A percentile compares a stretch with the other conserved stretches of the same genome.
Evolutionary conservation across 2,113 vertebrate species (phyloP).

Genomic region (Myotis davidii): DNA sequence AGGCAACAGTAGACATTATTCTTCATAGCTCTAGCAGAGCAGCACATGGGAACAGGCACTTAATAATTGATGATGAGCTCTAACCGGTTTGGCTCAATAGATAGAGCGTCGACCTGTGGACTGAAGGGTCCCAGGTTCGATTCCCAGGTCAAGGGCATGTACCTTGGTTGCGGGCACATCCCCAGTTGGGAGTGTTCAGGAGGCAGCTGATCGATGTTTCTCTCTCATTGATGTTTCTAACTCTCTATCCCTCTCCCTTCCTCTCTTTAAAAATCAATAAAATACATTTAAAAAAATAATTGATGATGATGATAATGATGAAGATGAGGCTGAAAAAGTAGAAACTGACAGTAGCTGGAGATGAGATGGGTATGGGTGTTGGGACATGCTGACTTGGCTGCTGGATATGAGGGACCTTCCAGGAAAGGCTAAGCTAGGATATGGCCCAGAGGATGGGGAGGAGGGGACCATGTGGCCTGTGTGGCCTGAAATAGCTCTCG

Average conservation of each 20-base stretch:
- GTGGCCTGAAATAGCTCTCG: constrained; percentile 67
- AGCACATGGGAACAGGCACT: not conserved
- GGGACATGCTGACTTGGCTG: not conserved
- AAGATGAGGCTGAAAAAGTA: not conserved
- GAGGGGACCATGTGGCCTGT: constrained; percentile 17
- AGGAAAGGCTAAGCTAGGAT: constrained; percentile 61
- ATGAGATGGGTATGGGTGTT: not conserved
- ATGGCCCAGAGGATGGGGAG: constrained; percentile 28
- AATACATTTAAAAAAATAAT: not conserved
- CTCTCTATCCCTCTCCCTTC: no score
- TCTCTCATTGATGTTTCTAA: no score
- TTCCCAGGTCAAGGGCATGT: no score
- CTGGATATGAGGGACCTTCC: constrained; percentile 25
- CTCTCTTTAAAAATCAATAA: no score
- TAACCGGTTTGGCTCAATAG: no score
- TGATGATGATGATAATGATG: not conserved
- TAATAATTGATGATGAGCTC: not conserved
- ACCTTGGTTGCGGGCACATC: no score
- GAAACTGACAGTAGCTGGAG: not conserved
- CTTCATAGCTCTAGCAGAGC: not conserved
- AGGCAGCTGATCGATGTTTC: no score
- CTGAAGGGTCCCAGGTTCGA: no score
- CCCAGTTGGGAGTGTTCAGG: no score
- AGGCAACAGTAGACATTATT: not conserved
- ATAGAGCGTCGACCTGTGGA: no score